Conservation (phyloP, 2,888 invertebrate genomes). For the Athrips mouffetella region DNA sequence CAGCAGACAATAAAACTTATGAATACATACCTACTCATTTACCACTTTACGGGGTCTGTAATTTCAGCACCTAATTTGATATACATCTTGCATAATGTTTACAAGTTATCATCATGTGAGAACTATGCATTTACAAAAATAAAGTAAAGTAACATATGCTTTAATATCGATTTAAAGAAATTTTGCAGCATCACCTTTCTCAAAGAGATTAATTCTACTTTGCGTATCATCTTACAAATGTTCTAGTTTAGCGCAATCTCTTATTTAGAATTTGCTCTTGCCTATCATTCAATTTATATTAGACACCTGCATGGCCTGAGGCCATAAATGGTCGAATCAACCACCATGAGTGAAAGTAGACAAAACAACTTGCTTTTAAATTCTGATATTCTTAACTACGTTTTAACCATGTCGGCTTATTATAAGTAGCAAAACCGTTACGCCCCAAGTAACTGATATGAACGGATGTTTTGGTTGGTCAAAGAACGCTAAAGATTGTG, state of each 20-base stretch:
- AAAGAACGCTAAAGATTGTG: constrained; percentile 4
- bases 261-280: constrained; percentile 5
- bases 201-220: neutral
- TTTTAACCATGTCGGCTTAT: constrained; percentile 8
- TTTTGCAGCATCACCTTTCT: neutral
- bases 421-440: neutral
- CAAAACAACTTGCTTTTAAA: constrained; percentile 15
- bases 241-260: neutral
- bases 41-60: no score
- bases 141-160: no score
- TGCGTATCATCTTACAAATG: neutral
- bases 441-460: neutral
- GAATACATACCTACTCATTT: no score
- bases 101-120: no score
- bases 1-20: no score
- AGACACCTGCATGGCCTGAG: constrained; percentile 9
- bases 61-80: no score
- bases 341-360: constrained; percentile 46
- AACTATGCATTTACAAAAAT: no score
- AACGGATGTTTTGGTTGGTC: constrained; percentile 2
- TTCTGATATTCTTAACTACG: constrained; percentile 9
- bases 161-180: no score
- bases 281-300: constrained; percentile 15
- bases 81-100: no score
- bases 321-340: constrained; percentile 40